Evolutionary conservation across 2,797 vertebrate species (phyloP).

Genomic region (Parauchenoglanis punctatus): DNA sequence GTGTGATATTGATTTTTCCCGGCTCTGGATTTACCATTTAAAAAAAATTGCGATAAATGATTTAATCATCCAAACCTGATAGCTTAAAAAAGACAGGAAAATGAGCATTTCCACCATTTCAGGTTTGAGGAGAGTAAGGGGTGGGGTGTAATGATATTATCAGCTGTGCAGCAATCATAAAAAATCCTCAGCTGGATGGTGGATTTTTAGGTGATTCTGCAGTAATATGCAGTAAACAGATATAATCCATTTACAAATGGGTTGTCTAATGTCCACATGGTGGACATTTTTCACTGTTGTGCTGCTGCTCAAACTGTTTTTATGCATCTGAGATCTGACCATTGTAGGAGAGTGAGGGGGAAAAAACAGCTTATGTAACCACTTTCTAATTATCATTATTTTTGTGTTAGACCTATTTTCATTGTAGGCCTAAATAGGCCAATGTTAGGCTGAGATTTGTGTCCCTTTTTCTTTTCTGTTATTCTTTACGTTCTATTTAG

Average conservation of each 20-base stretch:
- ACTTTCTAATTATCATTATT: neutral
- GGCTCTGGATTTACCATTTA: neutral
- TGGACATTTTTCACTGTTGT: neutral
- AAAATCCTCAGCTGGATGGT: conserved; percentile 12
- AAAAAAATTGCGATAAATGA: neutral
- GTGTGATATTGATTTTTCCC: neutral
- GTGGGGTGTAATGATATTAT: neutral
- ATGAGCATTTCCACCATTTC: neutral
- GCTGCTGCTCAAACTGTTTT: neutral
- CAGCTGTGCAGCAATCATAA: neutral
- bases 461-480: neutral
- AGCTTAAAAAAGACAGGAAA: neutral
- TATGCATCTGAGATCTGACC: neutral
- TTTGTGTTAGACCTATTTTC: neutral
- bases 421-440: neutral
- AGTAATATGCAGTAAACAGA: neutral
- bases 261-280: neutral
- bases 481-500: neutral
- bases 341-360: neutral
- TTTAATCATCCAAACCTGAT: conserved; percentile 1
- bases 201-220: neutral
- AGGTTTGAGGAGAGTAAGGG: neutral
- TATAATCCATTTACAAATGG: neutral
- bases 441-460: neutral
- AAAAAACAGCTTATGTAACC: neutral